Conservation (phyloP, 2,888 invertebrate genomes). For the Ophion slaviceki region DNA sequence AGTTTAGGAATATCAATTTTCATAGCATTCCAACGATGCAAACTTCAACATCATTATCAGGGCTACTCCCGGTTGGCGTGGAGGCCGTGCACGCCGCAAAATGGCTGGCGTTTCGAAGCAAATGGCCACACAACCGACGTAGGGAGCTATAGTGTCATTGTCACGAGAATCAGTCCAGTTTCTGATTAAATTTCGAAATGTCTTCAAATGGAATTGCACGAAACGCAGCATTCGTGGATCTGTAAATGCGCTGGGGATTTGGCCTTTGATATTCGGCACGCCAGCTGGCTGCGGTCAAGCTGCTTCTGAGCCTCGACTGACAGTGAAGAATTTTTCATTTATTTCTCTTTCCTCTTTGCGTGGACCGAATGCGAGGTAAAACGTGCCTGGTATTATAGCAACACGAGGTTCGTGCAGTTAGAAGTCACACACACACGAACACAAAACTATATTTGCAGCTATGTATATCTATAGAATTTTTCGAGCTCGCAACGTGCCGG, state of each 20-base stretch:
- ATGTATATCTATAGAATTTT: conserved; percentile 28
- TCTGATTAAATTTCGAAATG: no score
- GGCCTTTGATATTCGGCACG: background rate
- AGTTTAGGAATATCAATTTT: no score
- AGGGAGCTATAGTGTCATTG: no score
- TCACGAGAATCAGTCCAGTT: no score
- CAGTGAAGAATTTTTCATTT: background rate
- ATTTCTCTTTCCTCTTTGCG: conserved; percentile 10
- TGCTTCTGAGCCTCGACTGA: no score
- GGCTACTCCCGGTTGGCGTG: no score
- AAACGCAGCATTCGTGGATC: background rate
- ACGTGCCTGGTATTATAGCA: conserved; percentile 34
- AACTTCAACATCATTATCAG: no score
- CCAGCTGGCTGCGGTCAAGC: conserved; percentile 46
- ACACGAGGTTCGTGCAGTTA: conserved; percentile 40
- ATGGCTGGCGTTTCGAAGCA: no score
- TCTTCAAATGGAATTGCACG: no score
- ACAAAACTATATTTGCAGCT: conserved; percentile 13
- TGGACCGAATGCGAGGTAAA: conserved; percentile 46
- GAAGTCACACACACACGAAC: conserved; percentile 11
- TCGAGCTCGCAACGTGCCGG: conserved; percentile 52
- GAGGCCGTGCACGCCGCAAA: no score
- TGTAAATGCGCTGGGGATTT: conserved; percentile 1
- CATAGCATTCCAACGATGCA: no score
- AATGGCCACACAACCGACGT: no score